Evolutionary conservation across 2,113 vertebrate genomes (phyloP), one percentile per base, ranked within the genome.

Genomic region (Ptyas mucosa): DNA sequence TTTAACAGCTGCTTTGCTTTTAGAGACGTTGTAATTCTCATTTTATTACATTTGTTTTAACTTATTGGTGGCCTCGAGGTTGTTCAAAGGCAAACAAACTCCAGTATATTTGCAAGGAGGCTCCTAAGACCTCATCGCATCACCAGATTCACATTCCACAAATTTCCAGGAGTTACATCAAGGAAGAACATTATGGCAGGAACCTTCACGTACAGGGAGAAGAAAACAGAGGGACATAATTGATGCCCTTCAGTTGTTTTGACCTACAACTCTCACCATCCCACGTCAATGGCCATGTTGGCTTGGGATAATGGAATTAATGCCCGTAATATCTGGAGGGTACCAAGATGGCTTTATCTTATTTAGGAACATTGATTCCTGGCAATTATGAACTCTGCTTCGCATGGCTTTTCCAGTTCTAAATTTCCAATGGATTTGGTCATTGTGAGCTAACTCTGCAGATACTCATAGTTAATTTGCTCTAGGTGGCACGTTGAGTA

Each of bases 1-100:
- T 87, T 87, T 29, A 87, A 87, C 85, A 87, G 43, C 52, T 88
- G n/a, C 87, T 88, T 88, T 88, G 85, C 85, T 87, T 87, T 87
- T 87, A 15, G 85, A 51, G 11, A 51, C 1, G 46, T 51, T 87
- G 85, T 51, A 87, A 51, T 51, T 87, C 85, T 51, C 5, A 15
- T 49, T 87, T 87, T 87, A 87, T 87, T 87, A 49, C 49, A 87
- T 49, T 87, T 87, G 23, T 87, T 87, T 49, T 24, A 49, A 81
- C 75, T 81, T 81, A 43, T 81, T 43, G 21, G 34, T 21, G 75
- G 75, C 75, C 75, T 81, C 34, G 34, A 81, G 75, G 75, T 81
- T 81, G 75, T 81, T 81, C 75, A 81, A 81, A 81, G 75, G 75
- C 75, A 81, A 81, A 81, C 75, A 81, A 81, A 81, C 75, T 81